phyloP scores from a whole-genome alignment of 2,113 vertebrate species.

The Chionodraco myersi region DNA sequence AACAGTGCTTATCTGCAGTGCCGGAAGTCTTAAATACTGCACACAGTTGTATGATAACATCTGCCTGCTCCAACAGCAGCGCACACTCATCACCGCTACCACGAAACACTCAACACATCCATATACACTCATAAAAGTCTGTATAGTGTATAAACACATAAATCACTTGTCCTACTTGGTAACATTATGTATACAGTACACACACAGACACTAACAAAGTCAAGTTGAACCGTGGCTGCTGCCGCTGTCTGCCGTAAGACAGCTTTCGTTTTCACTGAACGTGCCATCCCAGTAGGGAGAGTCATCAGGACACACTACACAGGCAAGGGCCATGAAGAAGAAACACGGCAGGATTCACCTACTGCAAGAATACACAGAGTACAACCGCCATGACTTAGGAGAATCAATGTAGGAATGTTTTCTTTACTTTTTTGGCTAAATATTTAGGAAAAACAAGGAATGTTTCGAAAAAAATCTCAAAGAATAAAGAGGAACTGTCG shows the following conservation, averaged over 20 bases:
- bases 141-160: conserved; percentile 46
- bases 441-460: no score
- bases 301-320: conserved; percentile 26
- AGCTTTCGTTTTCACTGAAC: conserved; percentile 64
- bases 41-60: conserved; percentile 31
- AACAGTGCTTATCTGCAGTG: conserved; percentile 49
- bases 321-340: conserved; percentile 9
- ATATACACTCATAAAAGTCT: conserved; percentile 56
- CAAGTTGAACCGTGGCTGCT: conserved; percentile 50
- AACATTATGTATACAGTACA: conserved; percentile 57
- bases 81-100: conserved; percentile 1
- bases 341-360: conserved; percentile 31
- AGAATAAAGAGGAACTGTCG: no score
- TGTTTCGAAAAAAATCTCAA: no score
- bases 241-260: conserved; percentile 36
- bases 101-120: conserved; percentile 27
- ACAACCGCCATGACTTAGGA: no score
- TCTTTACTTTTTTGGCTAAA: no score
- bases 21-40: conserved; percentile 41
- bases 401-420: no score
- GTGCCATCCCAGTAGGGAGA: conserved; percentile 63
- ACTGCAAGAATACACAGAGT: background rate
- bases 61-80: conserved; percentile 26
- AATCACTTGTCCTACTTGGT: conserved; percentile 47
- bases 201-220: conserved; percentile 62